Evolutionary conservation across 2,797 vertebrate genomes (phyloP).

Genomic region (Platalea minor): DNA sequence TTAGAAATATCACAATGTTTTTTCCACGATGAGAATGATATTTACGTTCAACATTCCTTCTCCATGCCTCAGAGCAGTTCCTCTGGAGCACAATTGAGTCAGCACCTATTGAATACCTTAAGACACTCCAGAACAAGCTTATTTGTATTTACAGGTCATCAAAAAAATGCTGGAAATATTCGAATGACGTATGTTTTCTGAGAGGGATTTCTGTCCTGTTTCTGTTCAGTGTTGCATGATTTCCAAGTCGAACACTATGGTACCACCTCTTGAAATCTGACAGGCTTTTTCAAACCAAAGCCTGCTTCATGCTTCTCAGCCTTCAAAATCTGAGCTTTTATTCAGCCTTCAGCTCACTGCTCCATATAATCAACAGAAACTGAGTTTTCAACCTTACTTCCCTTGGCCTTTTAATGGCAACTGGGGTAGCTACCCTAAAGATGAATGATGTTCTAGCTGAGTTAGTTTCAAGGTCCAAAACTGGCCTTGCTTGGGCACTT

Average conservation of each 20-base stretch:
- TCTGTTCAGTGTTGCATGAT: not conserved
- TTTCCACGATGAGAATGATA: rapidly evolving
- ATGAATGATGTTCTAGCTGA: not conserved
- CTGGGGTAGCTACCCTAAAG: not conserved
- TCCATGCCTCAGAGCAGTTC: not conserved
- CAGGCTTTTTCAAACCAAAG: not conserved
- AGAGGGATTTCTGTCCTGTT: not conserved
- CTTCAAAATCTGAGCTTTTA: not conserved
- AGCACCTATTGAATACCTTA: not conserved
- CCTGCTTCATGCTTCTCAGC: not conserved
- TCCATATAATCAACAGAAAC: not conserved
- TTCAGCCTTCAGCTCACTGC: not conserved
- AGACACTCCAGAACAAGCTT: not conserved
- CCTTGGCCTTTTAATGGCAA: not conserved
- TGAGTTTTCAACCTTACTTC: not conserved
- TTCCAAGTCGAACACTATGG: not conserved
- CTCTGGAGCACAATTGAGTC: not conserved
- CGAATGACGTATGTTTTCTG: not conserved
- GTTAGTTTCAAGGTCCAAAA: not conserved
- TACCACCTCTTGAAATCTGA: not conserved
- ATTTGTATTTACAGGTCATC: not conserved
- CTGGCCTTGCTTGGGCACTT: not conserved
- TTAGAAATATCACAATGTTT: not conserved
- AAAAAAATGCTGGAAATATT: not conserved
- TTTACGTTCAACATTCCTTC: not conserved